These are phyloP conservation scores for Danio albolineatus DNA, from an alignment of 2,797 vertebrate genomes.

Conservation along the genomic window DNA sequence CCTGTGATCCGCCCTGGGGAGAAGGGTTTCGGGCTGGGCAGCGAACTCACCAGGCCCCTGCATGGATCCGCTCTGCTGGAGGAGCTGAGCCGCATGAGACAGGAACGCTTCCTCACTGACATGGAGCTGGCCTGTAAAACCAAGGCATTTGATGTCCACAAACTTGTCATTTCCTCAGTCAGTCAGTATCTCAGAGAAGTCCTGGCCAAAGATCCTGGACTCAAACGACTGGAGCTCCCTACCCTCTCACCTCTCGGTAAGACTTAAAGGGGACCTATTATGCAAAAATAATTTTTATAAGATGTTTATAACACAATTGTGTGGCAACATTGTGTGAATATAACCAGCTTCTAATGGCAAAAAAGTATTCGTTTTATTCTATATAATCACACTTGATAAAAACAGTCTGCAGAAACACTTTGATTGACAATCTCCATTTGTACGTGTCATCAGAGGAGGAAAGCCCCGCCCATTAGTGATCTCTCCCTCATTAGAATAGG, in stretches of 20 bases:
- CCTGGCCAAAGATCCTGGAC: conserved; percentile 82
- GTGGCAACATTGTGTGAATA: too few relatives aligned
- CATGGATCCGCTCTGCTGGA: conserved; percentile 82
- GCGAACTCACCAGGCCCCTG: conserved; percentile 76
- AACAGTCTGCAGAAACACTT: too few relatives aligned
- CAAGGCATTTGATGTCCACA: conserved; percentile 86
- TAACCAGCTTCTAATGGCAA: too few relatives aligned
- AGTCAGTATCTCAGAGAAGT: conserved; percentile 84
- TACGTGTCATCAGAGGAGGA: too few relatives aligned
- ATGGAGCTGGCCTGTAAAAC: conserved; percentile 85
- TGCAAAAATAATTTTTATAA: too few relatives aligned
- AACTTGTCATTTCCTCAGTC: conserved; percentile 83
- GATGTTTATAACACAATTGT: too few relatives aligned
- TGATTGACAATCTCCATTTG: too few relatives aligned
- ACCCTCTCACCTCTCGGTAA: conserved; percentile 81
- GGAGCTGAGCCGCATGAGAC: conserved; percentile 85
- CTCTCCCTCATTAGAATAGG: too few relatives aligned
- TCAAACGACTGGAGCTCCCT: conserved; percentile 82
- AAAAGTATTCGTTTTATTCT: too few relatives aligned
- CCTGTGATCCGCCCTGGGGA: conserved; percentile 80
- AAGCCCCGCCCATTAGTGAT: too few relatives aligned
- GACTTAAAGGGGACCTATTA: too few relatives aligned
- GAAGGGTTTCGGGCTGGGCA: conserved; percentile 81
- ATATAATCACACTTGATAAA: too few relatives aligned
- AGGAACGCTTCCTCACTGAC: conserved; percentile 85